Conservation (phyloP, 2,888 invertebrate species). For the Drosophila formosana region DNA sequence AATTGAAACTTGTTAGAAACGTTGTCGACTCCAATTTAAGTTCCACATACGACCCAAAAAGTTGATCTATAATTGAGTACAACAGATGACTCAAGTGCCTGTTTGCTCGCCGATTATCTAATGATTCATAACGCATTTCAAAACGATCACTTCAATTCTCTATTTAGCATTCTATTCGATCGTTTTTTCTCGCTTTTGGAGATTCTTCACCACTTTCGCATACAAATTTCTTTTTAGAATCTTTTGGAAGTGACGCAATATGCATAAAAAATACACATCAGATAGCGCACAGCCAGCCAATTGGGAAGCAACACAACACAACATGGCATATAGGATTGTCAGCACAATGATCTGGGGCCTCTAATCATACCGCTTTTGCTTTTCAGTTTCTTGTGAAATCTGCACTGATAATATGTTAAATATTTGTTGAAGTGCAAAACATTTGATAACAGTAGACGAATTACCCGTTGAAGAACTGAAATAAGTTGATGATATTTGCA, state of each 20-base stretch:
- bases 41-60: background rate
- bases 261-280: background rate
- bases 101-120: background rate
- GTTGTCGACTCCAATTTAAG: background rate
- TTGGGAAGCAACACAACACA: conserved; percentile 6
- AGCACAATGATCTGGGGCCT: background rate
- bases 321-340: background rate
- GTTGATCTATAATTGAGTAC: background rate
- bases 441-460: background rate
- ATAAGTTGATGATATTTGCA: background rate
- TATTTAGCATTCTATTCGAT: conserved; percentile 1
- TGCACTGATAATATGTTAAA: background rate
- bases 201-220: conserved; percentile 6
- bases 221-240: conserved; percentile 7
- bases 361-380: background rate
- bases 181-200: background rate
- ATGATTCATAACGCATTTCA: conserved; percentile 12
- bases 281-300: conserved; percentile 4
- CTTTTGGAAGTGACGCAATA: conserved; percentile 16
- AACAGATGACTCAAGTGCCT: conserved; percentile 3
- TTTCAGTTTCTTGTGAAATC: conserved; percentile 2
- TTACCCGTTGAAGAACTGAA: background rate
- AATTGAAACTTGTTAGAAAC: conserved; percentile 15
- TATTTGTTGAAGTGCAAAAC: background rate
- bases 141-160: background rate